These are phyloP conservation scores for Melanotaenia duboulayi DNA, from an alignment of 2,113 vertebrate species.

Conservation along the genomic window DNA sequence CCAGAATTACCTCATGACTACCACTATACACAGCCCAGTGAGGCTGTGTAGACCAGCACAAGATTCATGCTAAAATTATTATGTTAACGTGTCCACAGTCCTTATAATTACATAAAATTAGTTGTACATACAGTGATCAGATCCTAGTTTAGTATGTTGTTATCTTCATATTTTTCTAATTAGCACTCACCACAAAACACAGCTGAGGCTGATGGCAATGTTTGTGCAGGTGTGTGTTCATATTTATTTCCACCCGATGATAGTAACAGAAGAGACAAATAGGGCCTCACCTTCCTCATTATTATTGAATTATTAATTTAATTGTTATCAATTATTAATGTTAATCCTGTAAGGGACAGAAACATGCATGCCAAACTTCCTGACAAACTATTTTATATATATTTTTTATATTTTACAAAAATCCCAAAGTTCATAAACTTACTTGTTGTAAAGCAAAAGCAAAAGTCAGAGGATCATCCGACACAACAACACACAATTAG, in stretches of 20 bases:
- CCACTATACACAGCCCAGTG: no score
- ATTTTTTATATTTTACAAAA: background rate
- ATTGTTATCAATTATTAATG: slow-evolving; percentile 26
- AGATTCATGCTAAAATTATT: background rate
- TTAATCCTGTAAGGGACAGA: background rate
- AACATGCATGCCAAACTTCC: background rate
- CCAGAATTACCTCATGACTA: no score
- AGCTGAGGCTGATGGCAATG: background rate
- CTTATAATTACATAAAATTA: background rate
- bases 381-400: background rate
- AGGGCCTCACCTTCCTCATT: background rate
- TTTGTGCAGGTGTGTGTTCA: background rate
- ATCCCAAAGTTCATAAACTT: background rate
- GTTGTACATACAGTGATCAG: background rate
- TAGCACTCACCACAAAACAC: background rate
- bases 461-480: background rate
- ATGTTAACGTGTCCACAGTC: background rate
- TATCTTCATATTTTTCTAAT: background rate
- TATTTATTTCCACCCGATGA: background rate
- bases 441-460: no score
- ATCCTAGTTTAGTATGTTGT: background rate
- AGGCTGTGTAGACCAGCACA: no score
- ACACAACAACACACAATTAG: background rate
- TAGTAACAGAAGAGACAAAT: background rate
- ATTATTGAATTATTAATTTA: slow-evolving; percentile 25